These are phyloP conservation scores for Plemyria rubiginata DNA, from an alignment of 2,888 invertebrate species.

Conservation along the genomic window DNA sequence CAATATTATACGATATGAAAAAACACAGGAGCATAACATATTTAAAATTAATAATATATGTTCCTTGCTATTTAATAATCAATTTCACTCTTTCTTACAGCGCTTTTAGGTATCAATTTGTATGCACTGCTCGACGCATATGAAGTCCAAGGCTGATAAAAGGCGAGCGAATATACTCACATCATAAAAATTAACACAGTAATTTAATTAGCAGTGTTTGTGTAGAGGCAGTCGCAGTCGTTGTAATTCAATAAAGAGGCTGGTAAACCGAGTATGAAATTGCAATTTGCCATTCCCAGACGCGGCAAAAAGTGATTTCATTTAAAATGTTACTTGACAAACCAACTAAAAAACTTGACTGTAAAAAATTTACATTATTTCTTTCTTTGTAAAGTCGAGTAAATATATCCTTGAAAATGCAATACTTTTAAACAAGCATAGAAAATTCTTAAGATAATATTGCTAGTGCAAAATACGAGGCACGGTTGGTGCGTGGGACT, in stretches of 20 bases:
- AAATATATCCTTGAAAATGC: too few relatives aligned
- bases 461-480: conserved; percentile 71
- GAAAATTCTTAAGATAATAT: conserved; percentile 63
- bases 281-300: conserved; percentile 55
- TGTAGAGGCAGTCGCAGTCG: conserved; percentile 9
- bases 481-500: conserved; percentile 76
- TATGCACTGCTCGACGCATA: background rate
- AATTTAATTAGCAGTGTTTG: conserved; percentile 22
- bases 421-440: conserved; percentile 2
- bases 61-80: too few relatives aligned
- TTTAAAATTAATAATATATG: too few relatives aligned
- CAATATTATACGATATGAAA: too few relatives aligned
- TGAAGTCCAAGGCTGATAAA: background rate
- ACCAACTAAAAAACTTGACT: too few relatives aligned
- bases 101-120: too few relatives aligned
- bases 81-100: too few relatives aligned
- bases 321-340: background rate
- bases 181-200: conserved; percentile 22
- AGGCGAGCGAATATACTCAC: conserved; percentile 7
- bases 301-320: background rate
- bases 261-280: conserved; percentile 29
- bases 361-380: too few relatives aligned
- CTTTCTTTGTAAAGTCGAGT: too few relatives aligned
- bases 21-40: too few relatives aligned
- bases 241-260: conserved; percentile 19